Evolutionary conservation across 2,888 invertebrate species (phyloP).

Genomic region (Lithophane leautieri): DNA sequence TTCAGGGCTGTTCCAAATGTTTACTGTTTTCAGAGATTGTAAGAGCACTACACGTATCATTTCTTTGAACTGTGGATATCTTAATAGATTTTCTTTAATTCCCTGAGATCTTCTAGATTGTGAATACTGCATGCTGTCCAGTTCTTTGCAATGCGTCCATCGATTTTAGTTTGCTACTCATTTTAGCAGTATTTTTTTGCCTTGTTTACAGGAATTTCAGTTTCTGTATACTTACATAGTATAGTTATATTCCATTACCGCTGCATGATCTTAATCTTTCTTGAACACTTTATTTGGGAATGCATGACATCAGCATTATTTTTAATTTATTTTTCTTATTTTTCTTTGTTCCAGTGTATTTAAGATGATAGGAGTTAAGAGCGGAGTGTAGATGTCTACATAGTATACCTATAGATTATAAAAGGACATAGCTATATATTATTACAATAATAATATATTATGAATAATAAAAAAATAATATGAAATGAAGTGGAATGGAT

Average conservation of each 20-base stretch:
- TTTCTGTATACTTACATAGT: neutral
- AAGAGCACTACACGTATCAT: neutral
- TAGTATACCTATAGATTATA: conserved; percentile 89
- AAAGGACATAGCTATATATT: conserved; percentile 90
- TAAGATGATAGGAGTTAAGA: conserved; percentile 88
- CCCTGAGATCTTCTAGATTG: neutral
- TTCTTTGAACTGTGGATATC: neutral
- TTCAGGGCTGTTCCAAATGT: neutral
- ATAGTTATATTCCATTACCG: neutral
- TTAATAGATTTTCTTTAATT: neutral
- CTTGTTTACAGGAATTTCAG: neutral
- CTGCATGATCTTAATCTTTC: conserved; percentile 15
- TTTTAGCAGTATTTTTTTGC: neutral
- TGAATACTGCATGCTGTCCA: neutral
- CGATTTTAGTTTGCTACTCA: neutral
- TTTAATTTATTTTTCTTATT: conserved; percentile 80
- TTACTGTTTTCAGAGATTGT: neutral
- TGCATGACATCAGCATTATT: conserved; percentile 71
- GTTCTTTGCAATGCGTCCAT: neutral
- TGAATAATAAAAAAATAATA: conserved; percentile 81
- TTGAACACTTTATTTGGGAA: neutral
- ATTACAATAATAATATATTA: conserved; percentile 90
- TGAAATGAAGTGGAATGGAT: conserved; percentile 85
- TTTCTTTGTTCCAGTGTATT: conserved; percentile 89
- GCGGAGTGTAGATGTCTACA: conserved; percentile 89